Base-by-base conservation (phyloP, 2,113 vertebrate genomes). In the Campylorhamphus procurvoides region DNA sequence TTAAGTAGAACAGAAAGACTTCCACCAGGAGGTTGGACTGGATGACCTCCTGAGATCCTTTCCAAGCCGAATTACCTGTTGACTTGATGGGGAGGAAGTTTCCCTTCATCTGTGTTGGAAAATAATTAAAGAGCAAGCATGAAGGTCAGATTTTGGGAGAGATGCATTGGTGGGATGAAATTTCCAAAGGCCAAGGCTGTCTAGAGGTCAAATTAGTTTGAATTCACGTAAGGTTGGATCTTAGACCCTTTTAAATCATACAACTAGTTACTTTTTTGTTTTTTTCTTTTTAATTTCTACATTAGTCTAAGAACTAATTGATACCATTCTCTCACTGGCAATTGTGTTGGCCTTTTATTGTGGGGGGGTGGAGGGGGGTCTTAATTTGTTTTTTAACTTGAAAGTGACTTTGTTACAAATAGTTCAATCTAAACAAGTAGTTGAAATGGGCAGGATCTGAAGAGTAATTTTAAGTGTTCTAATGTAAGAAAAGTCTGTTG, bases 341-440 rank as follows among this genome's bases (percentile, higher is more conserved):
- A 35, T 58, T 40, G 10, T 81, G 14, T 77, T 84, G 33, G 7
- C n/a, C 24, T 91, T 74, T 62, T 46, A 7, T 4, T 56, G 49
- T 12, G 29, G 35, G 3, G 3, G 6, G 14, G 20, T 16, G 7
- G 8, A 14, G 3, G 9, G 9, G 5, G 35, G 16, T 7, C 44
- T 60, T 88, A 31, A 79, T 79, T 76, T 83, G 7, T 39, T 93
- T 85, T 68, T 3, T 29, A 42, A 50, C 33, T 72, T 3, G 0
- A 33, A 59, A 71, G 11, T 75, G 4, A 84, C 46, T 9, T 29
- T 72, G 5, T 78, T 83, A 20, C 1, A 5, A 78, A 29, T 23
- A 66, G 33, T 42, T 67, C 22, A 67, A 7, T 68, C 24, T 52
- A 55, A 77, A 44, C 47, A 31, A 63, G 23, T 69, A 53, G 50